phyloP scores from a whole-genome alignment of 2,888 invertebrate species.

The Tortrix viridana region DNA sequence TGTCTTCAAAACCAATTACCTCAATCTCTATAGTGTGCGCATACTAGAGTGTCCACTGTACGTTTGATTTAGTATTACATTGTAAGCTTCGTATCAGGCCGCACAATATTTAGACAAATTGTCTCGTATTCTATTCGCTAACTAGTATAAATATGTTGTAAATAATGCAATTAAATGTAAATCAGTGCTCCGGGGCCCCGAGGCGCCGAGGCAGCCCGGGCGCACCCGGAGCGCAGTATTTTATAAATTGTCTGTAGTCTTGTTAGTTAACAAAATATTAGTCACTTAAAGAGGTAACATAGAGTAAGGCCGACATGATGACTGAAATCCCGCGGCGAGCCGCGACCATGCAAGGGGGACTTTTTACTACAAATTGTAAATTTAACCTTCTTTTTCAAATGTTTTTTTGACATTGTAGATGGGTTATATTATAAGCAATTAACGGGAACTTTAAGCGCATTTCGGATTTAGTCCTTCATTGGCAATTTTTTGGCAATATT shows the following conservation, averaged over 20 bases:
- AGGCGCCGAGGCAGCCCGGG: constrained; percentile 50
- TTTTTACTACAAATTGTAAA: no score
- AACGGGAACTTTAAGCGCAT: no score
- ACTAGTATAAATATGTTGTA: constrained; percentile 61
- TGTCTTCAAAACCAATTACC: constrained; percentile 82
- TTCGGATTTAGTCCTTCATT: no score
- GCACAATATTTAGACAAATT: constrained; percentile 61
- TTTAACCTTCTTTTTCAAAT: no score
- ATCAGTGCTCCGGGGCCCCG: constrained; percentile 57
- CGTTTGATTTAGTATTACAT: constrained; percentile 74
- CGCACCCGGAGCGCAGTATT: constrained; percentile 69
- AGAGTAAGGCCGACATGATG: constrained; percentile 57
- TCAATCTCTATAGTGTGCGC: constrained; percentile 81
- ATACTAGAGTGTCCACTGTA: constrained; percentile 62
- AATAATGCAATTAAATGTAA: constrained; percentile 61
- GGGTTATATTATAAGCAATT: no score
- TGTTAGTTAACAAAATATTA: constrained; percentile 64
- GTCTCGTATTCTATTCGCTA: constrained; percentile 61
- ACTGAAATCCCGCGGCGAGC: constrained; percentile 45
- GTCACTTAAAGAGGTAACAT: constrained; percentile 58
- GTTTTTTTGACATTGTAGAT: no score
- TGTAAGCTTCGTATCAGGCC: constrained; percentile 65
- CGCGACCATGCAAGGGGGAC: neutral
- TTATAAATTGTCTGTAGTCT: constrained; percentile 57
- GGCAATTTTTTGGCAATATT: no score